Percentiles rank a stretch among this genome's conserved stretches.
phyloP scores from a whole-genome alignment of 2,113 vertebrate species.

The Nestor notabilis region DNA sequence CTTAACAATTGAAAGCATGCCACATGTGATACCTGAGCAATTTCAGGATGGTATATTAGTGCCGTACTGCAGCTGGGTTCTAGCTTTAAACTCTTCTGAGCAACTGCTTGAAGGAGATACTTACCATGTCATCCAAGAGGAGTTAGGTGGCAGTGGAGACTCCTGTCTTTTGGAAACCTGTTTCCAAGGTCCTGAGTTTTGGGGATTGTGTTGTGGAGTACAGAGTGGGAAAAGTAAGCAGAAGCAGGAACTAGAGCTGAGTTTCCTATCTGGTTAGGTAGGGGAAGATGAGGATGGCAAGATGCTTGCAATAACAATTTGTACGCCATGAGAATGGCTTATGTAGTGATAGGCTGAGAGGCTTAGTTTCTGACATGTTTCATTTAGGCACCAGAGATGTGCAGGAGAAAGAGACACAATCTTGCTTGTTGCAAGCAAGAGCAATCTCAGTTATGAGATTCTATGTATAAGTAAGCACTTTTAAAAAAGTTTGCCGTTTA shows the following conservation, averaged over 20 bases:
- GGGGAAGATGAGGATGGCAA: not conserved
- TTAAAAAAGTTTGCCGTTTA: not conserved
- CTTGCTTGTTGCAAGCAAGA: not conserved
- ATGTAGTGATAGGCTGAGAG: not conserved
- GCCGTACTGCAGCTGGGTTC: not conserved
- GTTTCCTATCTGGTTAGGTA: not conserved
- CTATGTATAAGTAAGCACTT: not conserved
- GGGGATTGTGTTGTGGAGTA: not conserved
- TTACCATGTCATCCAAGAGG: not conserved
- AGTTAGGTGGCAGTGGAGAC: not conserved
- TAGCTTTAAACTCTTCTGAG: not conserved
- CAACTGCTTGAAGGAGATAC: not conserved
- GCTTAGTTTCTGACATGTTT: not conserved
- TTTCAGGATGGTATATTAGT: not conserved
- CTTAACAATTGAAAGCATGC: not conserved
- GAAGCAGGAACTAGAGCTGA: not conserved
- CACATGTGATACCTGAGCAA: not conserved
- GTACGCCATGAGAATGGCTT: not conserved
- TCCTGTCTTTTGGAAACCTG: not conserved
- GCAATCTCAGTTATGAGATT: not conserved
- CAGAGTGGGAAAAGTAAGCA: not conserved
- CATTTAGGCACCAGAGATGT: not conserved
- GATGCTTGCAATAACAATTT: not conserved
- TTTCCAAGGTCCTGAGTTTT: not conserved
- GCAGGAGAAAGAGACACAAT: not conserved